Conservation (phyloP, 2,797 vertebrate species). For the Amniataba percoides region DNA sequence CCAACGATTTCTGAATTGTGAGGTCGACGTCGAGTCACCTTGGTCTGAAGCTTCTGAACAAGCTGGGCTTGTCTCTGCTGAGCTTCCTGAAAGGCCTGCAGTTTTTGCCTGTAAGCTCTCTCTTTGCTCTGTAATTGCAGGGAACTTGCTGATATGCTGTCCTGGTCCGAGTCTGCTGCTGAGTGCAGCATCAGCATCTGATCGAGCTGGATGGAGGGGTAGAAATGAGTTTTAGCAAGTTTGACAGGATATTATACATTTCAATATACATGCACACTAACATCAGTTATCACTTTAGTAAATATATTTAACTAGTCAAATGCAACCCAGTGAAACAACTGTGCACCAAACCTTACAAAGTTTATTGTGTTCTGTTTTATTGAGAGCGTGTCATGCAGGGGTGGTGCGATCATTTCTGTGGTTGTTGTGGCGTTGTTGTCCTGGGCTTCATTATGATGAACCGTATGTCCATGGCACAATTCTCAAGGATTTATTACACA, state of each 20-base stretch:
- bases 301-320: background rate
- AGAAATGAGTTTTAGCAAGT: slow-evolving; percentile 8
- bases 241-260: slow-evolving; percentile 4
- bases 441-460: background rate
- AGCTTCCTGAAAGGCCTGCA: slow-evolving; percentile 87
- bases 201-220: slow-evolving; percentile 77
- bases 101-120: slow-evolving; percentile 78
- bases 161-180: slow-evolving; percentile 77
- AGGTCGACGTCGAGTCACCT: slow-evolving; percentile 71
- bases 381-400: background rate
- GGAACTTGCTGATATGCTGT: slow-evolving; percentile 65
- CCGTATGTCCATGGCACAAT: background rate
- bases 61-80: slow-evolving; percentile 88
- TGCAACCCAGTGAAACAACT: background rate
- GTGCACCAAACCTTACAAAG: background rate
- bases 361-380: background rate
- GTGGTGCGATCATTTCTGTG: background rate
- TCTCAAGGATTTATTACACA: slow-evolving; percentile 16
- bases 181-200: slow-evolving; percentile 76
- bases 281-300: background rate
- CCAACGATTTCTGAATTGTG: background rate
- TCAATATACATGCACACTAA: background rate
- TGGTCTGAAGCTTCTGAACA: slow-evolving; percentile 88
- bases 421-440: slow-evolving; percentile 1
- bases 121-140: slow-evolving; percentile 77